phyloP scores from a whole-genome alignment of 2,888 invertebrate species.

The Oscheius sp. region DNA sequence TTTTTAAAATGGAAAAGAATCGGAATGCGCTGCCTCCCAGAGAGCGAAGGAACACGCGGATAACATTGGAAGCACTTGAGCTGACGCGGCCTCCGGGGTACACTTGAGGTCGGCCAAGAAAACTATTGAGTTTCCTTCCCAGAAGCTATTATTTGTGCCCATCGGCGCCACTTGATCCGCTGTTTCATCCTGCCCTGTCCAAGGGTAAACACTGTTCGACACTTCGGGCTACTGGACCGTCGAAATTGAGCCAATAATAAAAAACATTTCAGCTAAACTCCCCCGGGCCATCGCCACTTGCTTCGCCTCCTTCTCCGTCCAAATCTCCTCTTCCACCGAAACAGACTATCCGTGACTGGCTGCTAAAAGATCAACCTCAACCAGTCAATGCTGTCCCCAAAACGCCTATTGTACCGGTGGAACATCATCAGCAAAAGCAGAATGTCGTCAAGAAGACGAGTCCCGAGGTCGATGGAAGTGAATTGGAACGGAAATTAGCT shows the following conservation, averaged over 20 bases:
- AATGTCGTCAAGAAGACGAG: background rate
- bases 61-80: conserved; percentile 14
- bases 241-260: background rate
- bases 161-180: conserved; percentile 19
- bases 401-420: conserved; percentile 30
- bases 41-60: conserved; percentile 2
- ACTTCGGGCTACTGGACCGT: conserved; percentile 5
- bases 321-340: conserved; percentile 48
- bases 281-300: conserved; percentile 9
- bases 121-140: background rate
- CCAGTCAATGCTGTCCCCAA: conserved; percentile 23
- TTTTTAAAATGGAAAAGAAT: background rate
- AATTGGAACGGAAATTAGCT: conserved; percentile 54
- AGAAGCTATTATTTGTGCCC: conserved; percentile 10
- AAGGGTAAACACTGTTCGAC: conserved; percentile 24
- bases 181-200: conserved; percentile 16
- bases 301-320: conserved; percentile 24
- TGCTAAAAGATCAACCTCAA: conserved; percentile 39
- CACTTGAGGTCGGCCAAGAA: conserved; percentile 13
- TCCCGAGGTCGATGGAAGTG: conserved; percentile 49
- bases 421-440: conserved; percentile 32
- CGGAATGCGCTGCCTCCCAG: no score
- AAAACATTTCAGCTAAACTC: conserved; percentile 24
- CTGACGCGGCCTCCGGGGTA: conserved; percentile 7
- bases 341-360: conserved; percentile 45